These are phyloP conservation scores for Styela plicata DNA, from an alignment of 23 tunicate genomes.

Conservation along the genomic window DNA sequence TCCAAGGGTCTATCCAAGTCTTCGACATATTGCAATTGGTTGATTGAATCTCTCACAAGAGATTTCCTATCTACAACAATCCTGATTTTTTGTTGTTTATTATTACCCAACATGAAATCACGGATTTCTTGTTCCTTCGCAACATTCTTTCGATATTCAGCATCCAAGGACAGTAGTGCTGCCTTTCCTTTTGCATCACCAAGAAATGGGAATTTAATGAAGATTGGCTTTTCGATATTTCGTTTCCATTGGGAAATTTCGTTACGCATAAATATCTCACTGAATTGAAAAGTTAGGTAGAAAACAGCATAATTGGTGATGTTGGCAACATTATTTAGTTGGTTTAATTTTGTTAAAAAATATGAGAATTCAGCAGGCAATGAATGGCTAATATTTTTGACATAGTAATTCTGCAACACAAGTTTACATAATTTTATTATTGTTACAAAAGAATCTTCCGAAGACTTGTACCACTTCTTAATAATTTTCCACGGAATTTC, in stretches of 20 bases:
- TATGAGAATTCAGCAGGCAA: no score
- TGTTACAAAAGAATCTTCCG: neutral
- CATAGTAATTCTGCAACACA: no score
- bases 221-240: neutral
- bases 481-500: neutral
- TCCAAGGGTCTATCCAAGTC: slow-evolving; percentile 53
- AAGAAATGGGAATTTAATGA: neutral
- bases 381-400: no score
- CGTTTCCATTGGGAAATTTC: no score
- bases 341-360: neutral
- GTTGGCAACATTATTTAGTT: neutral
- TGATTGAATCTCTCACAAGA: slow-evolving; percentile 29
- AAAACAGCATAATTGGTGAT: neutral
- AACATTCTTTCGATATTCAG: neutral
- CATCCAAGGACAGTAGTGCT: neutral
- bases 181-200: neutral
- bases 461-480: neutral
- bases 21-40: slow-evolving; percentile 15
- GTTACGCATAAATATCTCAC: no score
- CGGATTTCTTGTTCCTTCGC: neutral
- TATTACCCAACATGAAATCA: neutral
- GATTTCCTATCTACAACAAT: slow-evolving; percentile 36
- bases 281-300: neutral
- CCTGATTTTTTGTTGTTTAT: neutral
- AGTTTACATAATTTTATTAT: neutral